Evolutionary conservation across 2,888 invertebrate genomes (phyloP).

Genomic region (Leucophora obtusa): DNA sequence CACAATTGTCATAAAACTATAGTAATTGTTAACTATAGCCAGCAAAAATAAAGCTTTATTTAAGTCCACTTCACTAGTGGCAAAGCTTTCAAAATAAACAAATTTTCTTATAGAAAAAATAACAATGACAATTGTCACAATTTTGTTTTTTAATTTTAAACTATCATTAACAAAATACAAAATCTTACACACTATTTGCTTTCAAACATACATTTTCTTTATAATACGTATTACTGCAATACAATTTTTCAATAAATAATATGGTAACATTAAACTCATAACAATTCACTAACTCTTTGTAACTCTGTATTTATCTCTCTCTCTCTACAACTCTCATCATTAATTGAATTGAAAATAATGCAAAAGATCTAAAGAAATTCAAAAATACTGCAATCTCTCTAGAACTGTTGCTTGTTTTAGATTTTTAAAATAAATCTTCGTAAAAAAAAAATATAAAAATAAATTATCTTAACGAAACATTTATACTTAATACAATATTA

Average conservation of each 20-base stretch:
- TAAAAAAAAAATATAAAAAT: conserved; percentile 26
- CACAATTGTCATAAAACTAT: no score
- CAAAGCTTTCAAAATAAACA: no score
- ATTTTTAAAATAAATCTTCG: conserved; percentile 54
- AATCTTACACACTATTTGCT: background rate
- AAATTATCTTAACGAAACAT: conserved; percentile 59
- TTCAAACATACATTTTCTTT: background rate
- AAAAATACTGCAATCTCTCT: conserved; percentile 48
- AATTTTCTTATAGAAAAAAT: no score
- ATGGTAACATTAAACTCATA: background rate
- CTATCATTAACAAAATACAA: background rate
- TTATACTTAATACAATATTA: conserved; percentile 47
- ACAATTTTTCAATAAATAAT: background rate
- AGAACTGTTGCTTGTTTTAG: conserved; percentile 64
- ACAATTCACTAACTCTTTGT: background rate
- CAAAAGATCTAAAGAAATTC: conserved; percentile 1
- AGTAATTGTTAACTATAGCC: background rate
- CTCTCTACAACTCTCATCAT: conserved; percentile 22
- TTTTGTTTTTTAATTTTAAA: background rate
- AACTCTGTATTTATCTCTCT: background rate
- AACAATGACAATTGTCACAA: background rate
- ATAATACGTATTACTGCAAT: background rate
- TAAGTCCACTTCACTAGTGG: no score
- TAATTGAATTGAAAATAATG: conserved; percentile 28
- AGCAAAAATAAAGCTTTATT: background rate